Conservation (phyloP, 2,797 vertebrate genomes). For the Prunella strophiata region DNA sequence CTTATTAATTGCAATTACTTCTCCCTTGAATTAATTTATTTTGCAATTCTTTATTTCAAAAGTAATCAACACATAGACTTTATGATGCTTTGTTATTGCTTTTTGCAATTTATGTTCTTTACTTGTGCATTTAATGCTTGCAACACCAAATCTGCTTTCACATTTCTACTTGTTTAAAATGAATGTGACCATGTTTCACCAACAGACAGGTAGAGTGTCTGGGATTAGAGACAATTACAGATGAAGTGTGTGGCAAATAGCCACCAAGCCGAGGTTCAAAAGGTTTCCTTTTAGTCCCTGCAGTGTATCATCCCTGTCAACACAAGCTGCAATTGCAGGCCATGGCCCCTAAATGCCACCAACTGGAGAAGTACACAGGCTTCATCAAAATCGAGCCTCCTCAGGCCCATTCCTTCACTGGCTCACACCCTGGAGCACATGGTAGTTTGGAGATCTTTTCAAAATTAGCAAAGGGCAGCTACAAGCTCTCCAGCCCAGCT, state of each 20-base stretch:
- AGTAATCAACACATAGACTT: constrained; percentile 9
- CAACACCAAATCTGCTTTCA: background rate
- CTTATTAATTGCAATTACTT: constrained; percentile 56
- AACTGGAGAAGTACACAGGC: background rate
- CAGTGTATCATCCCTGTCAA: background rate
- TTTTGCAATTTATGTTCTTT: background rate
- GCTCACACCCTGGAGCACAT: background rate
- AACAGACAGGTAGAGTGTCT: background rate
- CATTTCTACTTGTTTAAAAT: background rate
- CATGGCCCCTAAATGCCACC: background rate
- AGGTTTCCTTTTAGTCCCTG: constrained; percentile 18
- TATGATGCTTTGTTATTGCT: background rate
- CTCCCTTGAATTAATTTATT: constrained; percentile 68
- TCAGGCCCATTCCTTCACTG: background rate
- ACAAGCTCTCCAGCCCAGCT: background rate
- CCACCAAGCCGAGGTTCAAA: background rate
- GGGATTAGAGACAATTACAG: constrained; percentile 34
- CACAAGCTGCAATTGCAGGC: background rate
- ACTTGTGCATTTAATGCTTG: background rate
- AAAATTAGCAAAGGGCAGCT: background rate
- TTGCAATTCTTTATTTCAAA: constrained; percentile 60
- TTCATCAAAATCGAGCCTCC: background rate
- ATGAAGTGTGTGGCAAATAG: background rate
- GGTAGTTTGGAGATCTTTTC: background rate
- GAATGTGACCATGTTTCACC: background rate